Percentiles rank a stretch among this genome's conserved stretches.
phyloP scores from a whole-genome alignment of 2,113 vertebrate genomes.

The Cyprinodon tularosa region DNA sequence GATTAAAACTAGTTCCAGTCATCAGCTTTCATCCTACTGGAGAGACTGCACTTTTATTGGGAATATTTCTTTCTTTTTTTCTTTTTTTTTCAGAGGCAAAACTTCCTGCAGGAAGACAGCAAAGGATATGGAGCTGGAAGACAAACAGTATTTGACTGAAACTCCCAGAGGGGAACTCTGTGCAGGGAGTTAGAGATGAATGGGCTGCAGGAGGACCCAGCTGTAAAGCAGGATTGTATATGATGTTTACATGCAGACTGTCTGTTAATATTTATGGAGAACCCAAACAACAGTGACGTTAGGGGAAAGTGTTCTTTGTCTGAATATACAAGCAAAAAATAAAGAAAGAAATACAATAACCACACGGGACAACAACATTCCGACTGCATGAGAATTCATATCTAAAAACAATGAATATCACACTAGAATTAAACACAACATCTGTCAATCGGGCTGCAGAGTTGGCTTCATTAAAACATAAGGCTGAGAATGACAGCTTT shows the following conservation, averaged over 20 bases:
- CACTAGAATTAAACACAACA: conserved; percentile 12
- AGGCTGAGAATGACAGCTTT: conserved; percentile 44
- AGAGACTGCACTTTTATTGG: conserved; percentile 48
- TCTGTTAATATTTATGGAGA: conserved; percentile 47
- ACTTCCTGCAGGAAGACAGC: conserved; percentile 71
- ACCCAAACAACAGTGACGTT: conserved; percentile 46
- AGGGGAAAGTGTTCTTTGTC: conserved; percentile 44
- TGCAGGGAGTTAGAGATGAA: conserved; percentile 19
- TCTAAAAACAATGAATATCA: not conserved
- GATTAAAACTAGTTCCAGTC: conserved; percentile 39
- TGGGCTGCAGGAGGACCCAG: conserved; percentile 20
- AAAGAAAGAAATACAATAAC: conserved; percentile 4
- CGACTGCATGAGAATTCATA: not conserved
- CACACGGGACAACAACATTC: not conserved
- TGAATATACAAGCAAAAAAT: conserved; percentile 10
- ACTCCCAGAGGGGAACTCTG: conserved; percentile 33
- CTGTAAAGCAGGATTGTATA: conserved; percentile 26
- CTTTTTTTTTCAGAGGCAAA: conserved; percentile 50
- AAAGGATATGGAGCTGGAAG: conserved; percentile 47
- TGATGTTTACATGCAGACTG: conserved; percentile 25
- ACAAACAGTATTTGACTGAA: conserved; percentile 59
- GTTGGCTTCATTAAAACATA: conserved; percentile 26
- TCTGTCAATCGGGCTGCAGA: conserved; percentile 5
- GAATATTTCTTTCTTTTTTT: not conserved
- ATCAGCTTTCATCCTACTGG: conserved; percentile 29